A percentile compares a stretch with the other conserved stretches of the same genome.
Evolutionary conservation across 2,888 invertebrate genomes (phyloP).

Genomic region (Ormyrus rosae): DNA sequence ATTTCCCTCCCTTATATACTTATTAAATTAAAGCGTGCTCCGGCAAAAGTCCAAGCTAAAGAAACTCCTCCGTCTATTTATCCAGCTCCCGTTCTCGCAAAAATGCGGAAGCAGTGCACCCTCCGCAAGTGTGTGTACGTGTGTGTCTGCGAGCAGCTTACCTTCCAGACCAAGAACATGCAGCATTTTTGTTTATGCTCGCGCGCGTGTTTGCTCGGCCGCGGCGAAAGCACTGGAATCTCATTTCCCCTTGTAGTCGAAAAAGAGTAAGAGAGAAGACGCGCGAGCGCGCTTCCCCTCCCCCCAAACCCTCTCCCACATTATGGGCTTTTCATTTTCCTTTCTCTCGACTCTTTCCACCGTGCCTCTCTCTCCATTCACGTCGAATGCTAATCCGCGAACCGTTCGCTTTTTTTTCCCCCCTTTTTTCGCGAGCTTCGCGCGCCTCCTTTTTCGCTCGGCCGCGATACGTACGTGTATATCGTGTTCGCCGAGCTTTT

Average conservation of each 20-base stretch:
- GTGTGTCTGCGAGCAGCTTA: too few species aligned
- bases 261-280: not conserved
- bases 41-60: too few species aligned
- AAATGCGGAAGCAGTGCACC: too few species aligned
- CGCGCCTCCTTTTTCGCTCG: not conserved
- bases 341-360: slow-evolving; percentile 10
- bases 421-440: not conserved
- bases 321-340: slow-evolving; percentile 45
- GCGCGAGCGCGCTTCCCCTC: not conserved
- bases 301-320: not conserved
- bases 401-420: slow-evolving; percentile 9
- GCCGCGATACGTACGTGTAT: too few species aligned
- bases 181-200: not conserved
- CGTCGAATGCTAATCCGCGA: slow-evolving; percentile 40
- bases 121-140: too few species aligned
- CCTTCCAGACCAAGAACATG: too few species aligned
- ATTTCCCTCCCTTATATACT: too few species aligned
- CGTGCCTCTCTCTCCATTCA: not conserved
- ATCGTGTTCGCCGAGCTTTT: too few species aligned
- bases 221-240: slow-evolving; percentile 17
- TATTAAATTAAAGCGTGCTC: too few species aligned
- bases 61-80: too few species aligned
- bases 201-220: not conserved
- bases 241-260: slow-evolving; percentile 35
- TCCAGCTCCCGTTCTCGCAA: too few species aligned